Conservation (phyloP, 2,888 invertebrate species). For the Acleris holmiana region DNA sequence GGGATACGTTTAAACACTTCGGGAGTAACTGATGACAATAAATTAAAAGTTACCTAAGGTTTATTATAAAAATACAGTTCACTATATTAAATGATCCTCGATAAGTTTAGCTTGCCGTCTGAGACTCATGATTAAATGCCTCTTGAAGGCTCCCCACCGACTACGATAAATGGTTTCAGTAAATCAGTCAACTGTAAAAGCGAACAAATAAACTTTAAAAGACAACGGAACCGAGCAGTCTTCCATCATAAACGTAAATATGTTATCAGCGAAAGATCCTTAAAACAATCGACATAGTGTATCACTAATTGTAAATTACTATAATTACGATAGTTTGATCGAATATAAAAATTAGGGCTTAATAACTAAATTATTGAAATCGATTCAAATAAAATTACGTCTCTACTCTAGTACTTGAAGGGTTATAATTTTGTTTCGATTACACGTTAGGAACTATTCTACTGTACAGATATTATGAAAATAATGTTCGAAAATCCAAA, state of each 20-base stretch:
- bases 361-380: slow-evolving; percentile 57
- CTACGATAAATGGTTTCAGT: slow-evolving; percentile 12
- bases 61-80: slow-evolving; percentile 81
- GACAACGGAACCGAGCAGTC: slow-evolving; percentile 77
- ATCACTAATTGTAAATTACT: slow-evolving; percentile 64
- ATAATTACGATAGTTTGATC: slow-evolving; percentile 70
- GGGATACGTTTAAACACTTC: slow-evolving; percentile 52
- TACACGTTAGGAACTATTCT: slow-evolving; percentile 82
- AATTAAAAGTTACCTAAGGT: slow-evolving; percentile 66
- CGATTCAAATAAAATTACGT: slow-evolving; percentile 63
- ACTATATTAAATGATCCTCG: slow-evolving; percentile 77
- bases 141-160: slow-evolving; percentile 63
- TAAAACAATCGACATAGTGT: slow-evolving; percentile 56
- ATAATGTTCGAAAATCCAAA: slow-evolving; percentile 60
- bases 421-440: slow-evolving; percentile 80
- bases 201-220: slow-evolving; percentile 42
- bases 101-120: slow-evolving; percentile 77
- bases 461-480: slow-evolving; percentile 77
- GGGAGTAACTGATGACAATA: slow-evolving; percentile 59
- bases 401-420: slow-evolving; percentile 69
- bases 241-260: slow-evolving; percentile 71
- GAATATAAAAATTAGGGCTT: slow-evolving; percentile 57
- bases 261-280: slow-evolving; percentile 53
- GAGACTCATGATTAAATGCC: slow-evolving; percentile 77
- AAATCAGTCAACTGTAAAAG: slow-evolving; percentile 38